Percentiles rank a stretch among this genome's conserved stretches.
phyloP scores from a whole-genome alignment of 2,888 invertebrate species.

The Drosophila quasianomalipes region DNA sequence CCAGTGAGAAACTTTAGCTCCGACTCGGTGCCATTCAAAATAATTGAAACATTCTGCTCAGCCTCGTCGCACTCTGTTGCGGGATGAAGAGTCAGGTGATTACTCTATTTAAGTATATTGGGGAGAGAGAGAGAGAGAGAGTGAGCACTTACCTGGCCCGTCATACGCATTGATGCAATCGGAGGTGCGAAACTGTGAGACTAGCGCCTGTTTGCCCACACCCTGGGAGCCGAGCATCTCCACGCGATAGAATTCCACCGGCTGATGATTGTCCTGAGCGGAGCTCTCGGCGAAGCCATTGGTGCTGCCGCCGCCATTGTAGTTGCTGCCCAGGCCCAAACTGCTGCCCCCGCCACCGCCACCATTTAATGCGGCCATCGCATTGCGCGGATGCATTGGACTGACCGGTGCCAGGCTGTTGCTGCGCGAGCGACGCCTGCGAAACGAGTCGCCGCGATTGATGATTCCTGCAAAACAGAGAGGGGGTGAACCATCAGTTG shows the following conservation, averaged over 20 bases:
- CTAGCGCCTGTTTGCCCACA: constrained; percentile 94
- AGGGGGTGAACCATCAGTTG: constrained; percentile 8
- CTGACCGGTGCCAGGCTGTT: constrained; percentile 91
- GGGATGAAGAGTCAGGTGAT: neutral
- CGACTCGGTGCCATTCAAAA: constrained; percentile 97
- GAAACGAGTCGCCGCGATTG: constrained; percentile 97
- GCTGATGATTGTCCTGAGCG: constrained; percentile 80
- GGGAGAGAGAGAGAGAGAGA: too few relatives aligned
- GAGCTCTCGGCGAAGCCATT: constrained; percentile 58
- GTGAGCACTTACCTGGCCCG: constrained; percentile 89
- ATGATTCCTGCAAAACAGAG: constrained; percentile 90
- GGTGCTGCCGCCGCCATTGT: constrained; percentile 66
- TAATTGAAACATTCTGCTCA: constrained; percentile 95
- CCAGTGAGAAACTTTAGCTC: constrained; percentile 93
- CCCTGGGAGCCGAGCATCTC: constrained; percentile 92
- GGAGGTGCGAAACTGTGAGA: constrained; percentile 96
- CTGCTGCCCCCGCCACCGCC: constrained; percentile 61
- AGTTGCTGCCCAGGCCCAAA: constrained; percentile 57
- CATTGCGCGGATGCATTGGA: constrained; percentile 86
- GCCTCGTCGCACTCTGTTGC: constrained; percentile 88
- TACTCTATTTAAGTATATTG: neutral
- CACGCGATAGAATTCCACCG: constrained; percentile 89
- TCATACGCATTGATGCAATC: constrained; percentile 98
- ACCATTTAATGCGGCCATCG: constrained; percentile 58
- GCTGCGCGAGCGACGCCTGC: constrained; percentile 93